Evolutionary conservation across 2,888 invertebrate genomes (phyloP).

Genomic region (Amphimallon solstitiale): DNA sequence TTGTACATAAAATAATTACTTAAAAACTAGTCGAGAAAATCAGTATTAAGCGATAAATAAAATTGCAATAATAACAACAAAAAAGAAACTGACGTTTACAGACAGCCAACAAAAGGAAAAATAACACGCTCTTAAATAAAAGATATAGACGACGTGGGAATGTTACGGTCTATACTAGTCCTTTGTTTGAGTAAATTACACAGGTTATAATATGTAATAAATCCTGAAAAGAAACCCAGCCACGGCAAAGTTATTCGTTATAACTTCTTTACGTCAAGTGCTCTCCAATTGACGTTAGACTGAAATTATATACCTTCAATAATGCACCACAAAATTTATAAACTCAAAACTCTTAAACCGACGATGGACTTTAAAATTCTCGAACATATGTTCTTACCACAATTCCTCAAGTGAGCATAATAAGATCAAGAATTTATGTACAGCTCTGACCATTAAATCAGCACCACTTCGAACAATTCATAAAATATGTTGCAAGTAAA

Average conservation of each 20-base stretch:
- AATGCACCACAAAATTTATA: conserved; percentile 52
- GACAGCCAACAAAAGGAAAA: too few species aligned
- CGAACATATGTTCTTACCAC: conserved; percentile 31
- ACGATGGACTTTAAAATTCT: conserved; percentile 42
- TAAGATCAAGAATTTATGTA: too few species aligned
- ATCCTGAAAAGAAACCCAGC: conserved; percentile 51
- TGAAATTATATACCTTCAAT: conserved; percentile 55
- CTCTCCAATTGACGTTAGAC: conserved; percentile 46
- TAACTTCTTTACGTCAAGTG: conserved; percentile 54
- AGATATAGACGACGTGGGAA: conserved; percentile 34
- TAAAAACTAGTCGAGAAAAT: too few species aligned
- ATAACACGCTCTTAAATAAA: conserved; percentile 23
- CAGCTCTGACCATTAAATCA: too few species aligned
- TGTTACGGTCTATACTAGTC: conserved; percentile 32
- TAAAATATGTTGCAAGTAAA: too few species aligned
- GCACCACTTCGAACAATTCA: too few species aligned
- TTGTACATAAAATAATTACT: too few species aligned
- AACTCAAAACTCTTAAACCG: conserved; percentile 44
- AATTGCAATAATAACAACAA: too few species aligned
- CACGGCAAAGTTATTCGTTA: conserved; percentile 51
- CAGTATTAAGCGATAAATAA: too few species aligned
- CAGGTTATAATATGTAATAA: conserved; percentile 52
- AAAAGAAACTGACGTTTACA: too few species aligned
- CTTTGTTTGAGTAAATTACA: conserved; percentile 44
- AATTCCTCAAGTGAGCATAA: too few species aligned